Evolutionary conservation across 2,888 invertebrate genomes (phyloP), one percentile per base, ranked within the genome.

Genomic region (Ornithoptera priamus): DNA sequence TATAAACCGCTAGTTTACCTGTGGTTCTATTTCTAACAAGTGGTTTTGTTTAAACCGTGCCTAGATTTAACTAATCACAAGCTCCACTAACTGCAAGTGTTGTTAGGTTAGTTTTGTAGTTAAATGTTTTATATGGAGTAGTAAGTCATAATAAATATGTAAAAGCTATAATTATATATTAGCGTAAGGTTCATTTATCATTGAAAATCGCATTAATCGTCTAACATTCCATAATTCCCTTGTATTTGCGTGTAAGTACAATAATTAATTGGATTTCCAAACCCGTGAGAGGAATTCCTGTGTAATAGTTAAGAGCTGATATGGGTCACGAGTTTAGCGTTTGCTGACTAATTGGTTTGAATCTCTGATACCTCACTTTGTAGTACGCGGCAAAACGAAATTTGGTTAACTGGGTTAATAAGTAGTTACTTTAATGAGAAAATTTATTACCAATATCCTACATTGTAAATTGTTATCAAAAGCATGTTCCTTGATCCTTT

Each of bases 241-340:
- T 20, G 53, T 69, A 57, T 65, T 42, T 46, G 64, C 46, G 57
- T 22, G 30, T 65, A 65, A 65, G 61, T 65, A 56, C 50, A 12
- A 57, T 65, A 61, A 69, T 69, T 69, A 69, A 69, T 69, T 69
- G 65, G 69, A 69, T 69, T 69, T 69, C 65, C 58, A 46, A 62
- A 36, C 50, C 30, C 61, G 58, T 56, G 39, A 70, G 46, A 58
- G 69, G 69, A 70, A 70, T 70, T 70, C 58, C 69, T 59, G 22
- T 66, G 62, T 66, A 62, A 62, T 30, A 58, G 61, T 57, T 61
- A 69, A 61, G 30, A 69, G 69, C 46, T 59, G 62, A 70, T 70
- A 3, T 65, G 53, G 69, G 66, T 58, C 69, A 70, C 62, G 69
- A 58, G 18, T 50, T 58, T 30, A 59, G 39, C 53, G 57, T 65